Evolutionary conservation across 2,797 vertebrate genomes (phyloP).

Genomic region (Benthosema pterotum): DNA sequence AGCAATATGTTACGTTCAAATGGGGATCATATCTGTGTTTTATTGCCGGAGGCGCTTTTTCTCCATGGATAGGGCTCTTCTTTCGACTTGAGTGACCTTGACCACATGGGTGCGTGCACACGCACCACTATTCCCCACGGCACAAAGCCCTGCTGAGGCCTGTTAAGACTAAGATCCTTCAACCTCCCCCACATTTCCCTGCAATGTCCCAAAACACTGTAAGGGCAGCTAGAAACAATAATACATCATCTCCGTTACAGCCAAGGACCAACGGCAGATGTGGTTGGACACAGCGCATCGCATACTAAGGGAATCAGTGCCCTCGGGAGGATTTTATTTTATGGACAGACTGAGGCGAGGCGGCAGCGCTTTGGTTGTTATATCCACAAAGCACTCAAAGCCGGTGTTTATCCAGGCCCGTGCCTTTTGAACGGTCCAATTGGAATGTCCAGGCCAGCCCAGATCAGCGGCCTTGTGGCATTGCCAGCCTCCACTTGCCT

Average conservation of each 20-base stretch:
- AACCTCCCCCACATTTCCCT: neutral
- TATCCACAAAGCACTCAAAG: too few species aligned
- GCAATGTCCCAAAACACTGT: conserved; percentile 18
- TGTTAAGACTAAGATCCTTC: neutral
- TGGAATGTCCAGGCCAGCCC: too few species aligned
- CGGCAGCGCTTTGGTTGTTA: too few species aligned
- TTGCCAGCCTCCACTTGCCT: too few species aligned
- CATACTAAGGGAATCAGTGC: too few species aligned
- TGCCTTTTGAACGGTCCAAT: too few species aligned
- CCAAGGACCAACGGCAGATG: too few species aligned
- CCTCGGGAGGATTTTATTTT: too few species aligned
- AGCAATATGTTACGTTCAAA: conserved; percentile 47
- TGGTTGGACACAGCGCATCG: too few species aligned
- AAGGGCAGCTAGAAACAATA: conserved; percentile 19
- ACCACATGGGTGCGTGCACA: conserved; percentile 18
- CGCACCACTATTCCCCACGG: conserved; percentile 20
- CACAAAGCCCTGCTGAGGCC: conserved; percentile 1
- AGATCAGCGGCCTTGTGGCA: too few species aligned
- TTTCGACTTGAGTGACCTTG: conserved; percentile 55
- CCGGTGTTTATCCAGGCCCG: too few species aligned
- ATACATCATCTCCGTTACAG: neutral
- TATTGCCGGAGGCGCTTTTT: conserved; percentile 56
- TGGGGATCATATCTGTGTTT: conserved; percentile 49
- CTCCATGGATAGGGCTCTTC: conserved; percentile 31
- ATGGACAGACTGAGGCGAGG: too few species aligned